These are phyloP conservation scores for Gymnogyps californianus DNA, from an alignment of 2,113 vertebrate species.

Conservation along the genomic window DNA sequence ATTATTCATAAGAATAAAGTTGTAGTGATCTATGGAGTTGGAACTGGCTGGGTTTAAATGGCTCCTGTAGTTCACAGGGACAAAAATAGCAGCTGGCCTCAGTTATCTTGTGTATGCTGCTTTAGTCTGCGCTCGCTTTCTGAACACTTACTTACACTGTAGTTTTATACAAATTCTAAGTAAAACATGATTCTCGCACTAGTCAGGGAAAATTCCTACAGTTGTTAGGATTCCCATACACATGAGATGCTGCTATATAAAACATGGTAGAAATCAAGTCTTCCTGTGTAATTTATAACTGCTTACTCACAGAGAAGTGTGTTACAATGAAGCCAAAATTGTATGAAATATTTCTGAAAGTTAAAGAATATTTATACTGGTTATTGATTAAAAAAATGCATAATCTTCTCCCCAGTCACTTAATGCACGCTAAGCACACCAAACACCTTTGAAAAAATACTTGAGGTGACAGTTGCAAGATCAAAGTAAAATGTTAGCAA, in stretches of 20 bases:
- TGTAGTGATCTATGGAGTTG: not conserved
- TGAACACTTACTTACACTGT: not conserved
- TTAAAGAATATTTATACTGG: not conserved
- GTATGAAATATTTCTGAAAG: not conserved
- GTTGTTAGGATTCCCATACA: not conserved
- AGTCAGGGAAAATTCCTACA: not conserved
- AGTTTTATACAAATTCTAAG: not conserved
- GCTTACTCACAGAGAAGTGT: not conserved
- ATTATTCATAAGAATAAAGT: not conserved
- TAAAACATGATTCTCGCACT: not conserved
- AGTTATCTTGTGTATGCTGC: rapidly evolving
- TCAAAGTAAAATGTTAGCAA: not conserved
- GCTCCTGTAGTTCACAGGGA: not conserved
- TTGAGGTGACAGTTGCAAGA: not conserved
- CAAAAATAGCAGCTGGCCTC: not conserved
- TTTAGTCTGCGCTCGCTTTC: rapidly evolving
- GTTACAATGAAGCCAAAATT: not conserved
- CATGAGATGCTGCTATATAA: not conserved
- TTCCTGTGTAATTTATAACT: not conserved
- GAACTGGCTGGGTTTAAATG: not conserved
- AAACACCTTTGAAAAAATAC: not conserved
- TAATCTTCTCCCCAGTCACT: not conserved
- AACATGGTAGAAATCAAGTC: not conserved
- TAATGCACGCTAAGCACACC: not conserved
- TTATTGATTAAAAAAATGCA: not conserved